A percentile compares a stretch with the other conserved stretches of the same genome.
Conservation (phyloP, 2,113 vertebrate species). For the Corvus cornix region DNA sequence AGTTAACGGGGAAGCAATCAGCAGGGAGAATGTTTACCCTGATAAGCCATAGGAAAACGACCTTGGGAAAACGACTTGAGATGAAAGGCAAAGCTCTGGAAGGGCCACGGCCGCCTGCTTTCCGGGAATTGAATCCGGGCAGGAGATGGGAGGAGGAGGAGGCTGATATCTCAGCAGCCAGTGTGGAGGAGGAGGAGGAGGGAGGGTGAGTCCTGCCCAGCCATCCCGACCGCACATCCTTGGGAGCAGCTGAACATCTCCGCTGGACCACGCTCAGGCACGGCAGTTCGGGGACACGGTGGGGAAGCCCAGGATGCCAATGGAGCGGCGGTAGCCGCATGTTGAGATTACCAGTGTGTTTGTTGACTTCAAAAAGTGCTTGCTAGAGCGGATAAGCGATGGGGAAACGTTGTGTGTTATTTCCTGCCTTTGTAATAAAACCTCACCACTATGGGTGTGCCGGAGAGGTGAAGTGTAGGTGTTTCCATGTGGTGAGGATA, state of each 20-base stretch:
- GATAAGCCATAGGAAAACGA: not conserved
- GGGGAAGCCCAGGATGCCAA: not conserved
- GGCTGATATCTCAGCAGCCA: not conserved
- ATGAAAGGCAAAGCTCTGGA: not conserved
- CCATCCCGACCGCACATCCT: not conserved
- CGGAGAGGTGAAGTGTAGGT: not conserved
- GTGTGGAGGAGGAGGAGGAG: not conserved
- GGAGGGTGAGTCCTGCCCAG: not conserved
- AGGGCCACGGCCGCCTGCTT: not conserved
- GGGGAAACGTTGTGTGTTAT: not conserved
- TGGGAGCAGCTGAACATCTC: fast-evolving
- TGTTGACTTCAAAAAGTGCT: not conserved
- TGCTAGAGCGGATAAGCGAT: not conserved
- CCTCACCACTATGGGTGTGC: fast-evolving
- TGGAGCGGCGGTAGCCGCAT: no score
- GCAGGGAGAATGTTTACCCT: not conserved
- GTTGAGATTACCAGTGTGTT: not conserved
- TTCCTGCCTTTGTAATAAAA: not conserved
- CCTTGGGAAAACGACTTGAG: not conserved
- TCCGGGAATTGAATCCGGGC: not conserved
- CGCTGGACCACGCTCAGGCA: fast-evolving
- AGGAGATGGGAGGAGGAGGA: not conserved
- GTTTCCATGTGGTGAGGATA: not conserved
- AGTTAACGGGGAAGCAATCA: not conserved
- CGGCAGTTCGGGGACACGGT: fast-evolving